Evolutionary conservation across 2,888 invertebrate genomes (phyloP).

Genomic region (Microplitis manilae): DNA sequence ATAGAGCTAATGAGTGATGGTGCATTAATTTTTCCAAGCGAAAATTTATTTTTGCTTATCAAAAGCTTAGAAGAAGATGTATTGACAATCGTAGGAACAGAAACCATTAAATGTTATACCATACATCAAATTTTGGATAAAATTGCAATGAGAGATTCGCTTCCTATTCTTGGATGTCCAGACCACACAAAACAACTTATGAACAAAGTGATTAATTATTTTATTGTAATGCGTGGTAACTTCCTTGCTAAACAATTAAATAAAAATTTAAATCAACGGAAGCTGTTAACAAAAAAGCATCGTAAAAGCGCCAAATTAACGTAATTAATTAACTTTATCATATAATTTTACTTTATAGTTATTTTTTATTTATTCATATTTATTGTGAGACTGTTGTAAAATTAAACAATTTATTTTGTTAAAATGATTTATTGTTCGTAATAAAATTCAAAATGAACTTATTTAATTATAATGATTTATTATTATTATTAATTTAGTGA

Average conservation of each 20-base stretch:
- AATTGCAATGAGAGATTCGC: neutral
- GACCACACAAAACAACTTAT: constrained; percentile 8
- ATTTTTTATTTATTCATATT: too few relatives aligned
- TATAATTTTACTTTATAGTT: too few relatives aligned
- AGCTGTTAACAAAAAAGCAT: too few relatives aligned
- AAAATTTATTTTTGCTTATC: constrained; percentile 39
- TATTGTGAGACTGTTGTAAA: too few relatives aligned
- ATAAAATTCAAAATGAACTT: too few relatives aligned
- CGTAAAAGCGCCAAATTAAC: neutral
- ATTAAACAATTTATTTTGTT: too few relatives aligned
- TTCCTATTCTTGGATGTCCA: constrained; percentile 19
- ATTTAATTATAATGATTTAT: too few relatives aligned
- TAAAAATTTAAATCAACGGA: neutral
- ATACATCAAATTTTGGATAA: constrained; percentile 35
- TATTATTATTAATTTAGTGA: too few relatives aligned
- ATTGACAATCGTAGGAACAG: constrained; percentile 36
- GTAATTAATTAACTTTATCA: neutral
- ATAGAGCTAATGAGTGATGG: constrained; percentile 35
- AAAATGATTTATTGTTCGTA: too few relatives aligned
- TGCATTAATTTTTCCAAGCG: constrained; percentile 40
- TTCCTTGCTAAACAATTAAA: constrained; percentile 30
- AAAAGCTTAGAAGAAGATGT: constrained; percentile 35
- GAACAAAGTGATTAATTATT: constrained; percentile 13
- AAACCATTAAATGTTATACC: constrained; percentile 35
- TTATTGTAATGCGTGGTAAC: constrained; percentile 27